A percentile compares a stretch with the other conserved stretches of the same genome.
Conservation (phyloP, 92 coral and sea anemone species). For the Palythoa caribaeorum region DNA sequence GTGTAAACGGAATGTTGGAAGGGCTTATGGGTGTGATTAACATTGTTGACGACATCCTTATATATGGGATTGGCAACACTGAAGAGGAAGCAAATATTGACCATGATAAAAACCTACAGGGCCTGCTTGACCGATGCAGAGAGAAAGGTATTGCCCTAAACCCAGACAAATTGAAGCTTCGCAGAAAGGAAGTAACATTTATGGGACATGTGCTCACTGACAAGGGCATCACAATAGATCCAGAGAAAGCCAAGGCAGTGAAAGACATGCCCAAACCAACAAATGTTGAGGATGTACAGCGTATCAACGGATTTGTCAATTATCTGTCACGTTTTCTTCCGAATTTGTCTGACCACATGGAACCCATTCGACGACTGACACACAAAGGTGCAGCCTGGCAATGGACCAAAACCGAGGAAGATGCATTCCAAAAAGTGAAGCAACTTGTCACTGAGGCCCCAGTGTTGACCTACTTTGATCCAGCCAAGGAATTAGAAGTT, state of each 20-base stretch:
- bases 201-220: slow-evolving; percentile 61
- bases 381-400: slow-evolving; percentile 7
- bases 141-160: slow-evolving; percentile 47
- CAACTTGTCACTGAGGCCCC: slow-evolving; percentile 18
- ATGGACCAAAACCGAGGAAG: slow-evolving; percentile 6
- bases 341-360: slow-evolving; percentile 33
- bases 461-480: not conserved
- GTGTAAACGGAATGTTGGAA: slow-evolving; percentile 38
- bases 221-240: slow-evolving; percentile 61
- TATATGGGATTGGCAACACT: slow-evolving; percentile 48
- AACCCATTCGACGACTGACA: not conserved
- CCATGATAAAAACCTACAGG: slow-evolving; percentile 44
- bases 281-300: slow-evolving; percentile 57
- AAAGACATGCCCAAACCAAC: slow-evolving; percentile 46
- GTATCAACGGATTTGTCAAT: slow-evolving; percentile 60
- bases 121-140: slow-evolving; percentile 52
- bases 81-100: slow-evolving; percentile 52
- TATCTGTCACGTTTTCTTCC: slow-evolving; percentile 57
- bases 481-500: not conserved
- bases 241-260: slow-evolving; percentile 62
- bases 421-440: not conserved
- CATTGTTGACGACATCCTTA: slow-evolving; percentile 56
- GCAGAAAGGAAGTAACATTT: slow-evolving; percentile 28
- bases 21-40: slow-evolving; percentile 49
- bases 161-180: slow-evolving; percentile 48